Base-by-base conservation (phyloP, 2,113 vertebrate species). In the Grantiella picta region DNA sequence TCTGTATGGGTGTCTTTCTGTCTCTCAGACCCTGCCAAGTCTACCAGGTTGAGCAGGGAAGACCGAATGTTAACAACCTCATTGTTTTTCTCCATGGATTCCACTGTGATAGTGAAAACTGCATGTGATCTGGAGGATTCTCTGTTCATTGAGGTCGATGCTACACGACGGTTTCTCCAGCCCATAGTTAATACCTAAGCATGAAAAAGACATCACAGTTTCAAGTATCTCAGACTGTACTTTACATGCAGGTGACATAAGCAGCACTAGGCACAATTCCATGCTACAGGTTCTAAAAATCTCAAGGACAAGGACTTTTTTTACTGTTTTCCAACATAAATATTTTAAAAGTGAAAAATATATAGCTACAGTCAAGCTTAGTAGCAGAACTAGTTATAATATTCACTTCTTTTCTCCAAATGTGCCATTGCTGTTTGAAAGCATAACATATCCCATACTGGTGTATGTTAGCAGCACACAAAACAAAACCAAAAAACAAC, bases 81-180 rank as follows among this genome's bases (percentile, higher is more conserved):
- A 2, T 97, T 98, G 81, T 94, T 97, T 11, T 98, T 98, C 96
- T 99, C 99, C 98, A 99, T 99, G 29, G 99, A 99, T 95, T 99
- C 99, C 65, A 99, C 66, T 5, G 98, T 98, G 97, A 99, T 98
- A 31, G 99, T 99, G 92, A 99, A 99, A 79, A 99, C 99, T 1
- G 99, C 99, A 1, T 99, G 99, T 10, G 99, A 99, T 75, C 99
- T 98, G 2, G 99, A 99, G 3, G 99, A 99, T 76, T 99, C 99
- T 4, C 99, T 98, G 72, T 99, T 99, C 99, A 99, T 99, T 5
- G 99, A 99, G 15, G 99, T 99, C 0, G 99, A 99, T 10, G 99
- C 99, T 22, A 99, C 99, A 15, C 98, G 98, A 23, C 99, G 98
- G 95, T 99, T 99, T 81, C 99, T 98, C 99, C 99, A 99, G 35